Percentiles rank a stretch among this genome's conserved stretches.
phyloP scores from a whole-genome alignment of 2,888 invertebrate genomes.

The Nephrotoma guestfalica region DNA sequence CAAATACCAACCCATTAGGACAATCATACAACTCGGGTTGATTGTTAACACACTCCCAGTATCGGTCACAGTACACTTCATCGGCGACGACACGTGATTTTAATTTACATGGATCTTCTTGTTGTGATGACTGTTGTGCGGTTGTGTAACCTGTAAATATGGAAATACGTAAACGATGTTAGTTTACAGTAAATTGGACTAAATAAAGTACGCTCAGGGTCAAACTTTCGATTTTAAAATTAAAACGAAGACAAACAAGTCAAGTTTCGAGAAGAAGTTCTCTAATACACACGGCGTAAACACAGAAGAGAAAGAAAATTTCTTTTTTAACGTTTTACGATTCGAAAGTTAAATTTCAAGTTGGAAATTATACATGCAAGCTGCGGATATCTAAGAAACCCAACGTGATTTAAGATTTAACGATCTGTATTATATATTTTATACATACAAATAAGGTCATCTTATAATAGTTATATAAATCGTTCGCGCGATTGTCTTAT shows the following conservation, averaged over 20 bases:
- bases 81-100: slow-evolving; percentile 64
- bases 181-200: not conserved
- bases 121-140: slow-evolving; percentile 9
- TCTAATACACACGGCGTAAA: not conserved
- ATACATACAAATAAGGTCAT: too few species aligned
- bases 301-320: not conserved
- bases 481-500: not conserved
- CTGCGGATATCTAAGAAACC: not conserved
- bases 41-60: slow-evolving; percentile 74
- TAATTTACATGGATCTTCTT: slow-evolving; percentile 69
- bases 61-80: slow-evolving; percentile 62
- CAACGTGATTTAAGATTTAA: not conserved
- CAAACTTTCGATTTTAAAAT: not conserved
- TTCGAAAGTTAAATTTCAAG: not conserved
- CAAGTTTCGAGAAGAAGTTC: not conserved
- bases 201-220: not conserved
- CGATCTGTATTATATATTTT: too few species aligned
- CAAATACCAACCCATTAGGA: slow-evolving; percentile 80
- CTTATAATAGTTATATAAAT: not conserved
- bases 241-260: not conserved
- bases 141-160: slow-evolving; percentile 11
- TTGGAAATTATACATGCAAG: not conserved
- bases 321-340: not conserved
- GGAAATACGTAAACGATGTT: not conserved
- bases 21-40: slow-evolving; percentile 76